Evolutionary conservation across 2,113 vertebrate species (phyloP).

Genomic region (Grantiella picta): DNA sequence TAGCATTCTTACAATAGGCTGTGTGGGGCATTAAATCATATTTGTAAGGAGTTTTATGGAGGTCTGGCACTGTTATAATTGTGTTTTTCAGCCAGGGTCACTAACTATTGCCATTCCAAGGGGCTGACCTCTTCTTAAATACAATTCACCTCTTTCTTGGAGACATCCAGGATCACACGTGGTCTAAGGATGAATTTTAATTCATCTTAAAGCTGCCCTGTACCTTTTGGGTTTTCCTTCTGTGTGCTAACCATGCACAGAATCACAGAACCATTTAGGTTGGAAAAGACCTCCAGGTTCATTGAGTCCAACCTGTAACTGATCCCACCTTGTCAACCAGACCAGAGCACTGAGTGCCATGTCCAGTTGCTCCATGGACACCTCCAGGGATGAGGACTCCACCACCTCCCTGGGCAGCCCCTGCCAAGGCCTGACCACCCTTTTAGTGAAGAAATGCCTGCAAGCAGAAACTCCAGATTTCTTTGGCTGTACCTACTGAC

Average conservation of each 20-base stretch:
- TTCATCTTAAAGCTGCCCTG: background rate
- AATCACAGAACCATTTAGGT: background rate
- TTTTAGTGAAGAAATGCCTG: background rate
- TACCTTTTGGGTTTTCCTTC: background rate
- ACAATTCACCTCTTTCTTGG: background rate
- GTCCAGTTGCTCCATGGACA: background rate
- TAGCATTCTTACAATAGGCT: background rate
- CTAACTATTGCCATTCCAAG: background rate
- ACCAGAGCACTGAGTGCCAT: background rate
- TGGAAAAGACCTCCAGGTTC: background rate
- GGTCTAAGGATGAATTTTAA: background rate
- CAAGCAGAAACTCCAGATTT: background rate
- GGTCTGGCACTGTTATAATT: background rate
- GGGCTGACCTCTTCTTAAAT: background rate
- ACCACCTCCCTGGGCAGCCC: background rate
- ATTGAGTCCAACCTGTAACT: background rate
- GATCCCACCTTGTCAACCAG: background rate
- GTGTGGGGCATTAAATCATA: background rate
- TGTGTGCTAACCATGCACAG: accelerated
- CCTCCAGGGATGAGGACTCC: background rate
- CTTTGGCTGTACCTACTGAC: background rate
- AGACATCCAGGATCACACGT: background rate
- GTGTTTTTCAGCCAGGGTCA: background rate
- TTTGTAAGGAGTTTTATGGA: background rate
- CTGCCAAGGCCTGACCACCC: accelerated